Base-by-base conservation (phyloP, 1,140 invertebrate genomes). In the Anastrepha obliqua region DNA sequence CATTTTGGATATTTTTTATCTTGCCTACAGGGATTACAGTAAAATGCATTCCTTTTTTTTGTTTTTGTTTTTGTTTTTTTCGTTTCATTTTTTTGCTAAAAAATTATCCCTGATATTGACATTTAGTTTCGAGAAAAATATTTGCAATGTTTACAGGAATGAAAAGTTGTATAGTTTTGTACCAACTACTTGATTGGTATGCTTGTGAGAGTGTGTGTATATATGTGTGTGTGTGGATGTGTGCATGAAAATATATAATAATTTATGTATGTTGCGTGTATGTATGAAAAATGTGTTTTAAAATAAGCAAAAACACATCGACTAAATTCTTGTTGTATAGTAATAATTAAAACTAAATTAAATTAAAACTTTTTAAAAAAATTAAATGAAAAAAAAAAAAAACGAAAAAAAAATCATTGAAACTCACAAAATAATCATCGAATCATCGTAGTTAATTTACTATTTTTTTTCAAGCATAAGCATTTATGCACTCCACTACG, bases 71-170 rank as follows among this genome's bases (percentile, higher is more conserved):
- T 29, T 81, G n/a, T 47, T 81, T 55, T 55, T 55, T 11, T 55
- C 15, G 15, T 62, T 62, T 62, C 5, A 62, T 62, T 9, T 29
- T 81, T 51, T 47, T 81, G 47, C 2, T 81, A 47, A 81, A 81
- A 81, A 81, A 44, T 55, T 81, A 81, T 81, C 74, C 74, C 74
- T 81, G 74, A 81, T 81, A 55, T 81, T 55, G 74, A 81, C 74
- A 81, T 81, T 51, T 58, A 55, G 17, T 58, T 81, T 81, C 51
- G 74, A 81, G 60, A 62, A 62, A 62, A 62, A 55, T 81, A 58
- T 51, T 81, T 81, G 74, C 74, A 81, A 81, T 81, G 3, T 55
- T 55, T 81, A 47, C 74, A 81, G 74, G 74, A 81, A 81, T 81
- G 44, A 81, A 74, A 81, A 55, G 47, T 81, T 81, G 51, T 17